phyloP scores from a whole-genome alignment of 92 coral and sea anemone species.

The Porites lobata region DNA sequence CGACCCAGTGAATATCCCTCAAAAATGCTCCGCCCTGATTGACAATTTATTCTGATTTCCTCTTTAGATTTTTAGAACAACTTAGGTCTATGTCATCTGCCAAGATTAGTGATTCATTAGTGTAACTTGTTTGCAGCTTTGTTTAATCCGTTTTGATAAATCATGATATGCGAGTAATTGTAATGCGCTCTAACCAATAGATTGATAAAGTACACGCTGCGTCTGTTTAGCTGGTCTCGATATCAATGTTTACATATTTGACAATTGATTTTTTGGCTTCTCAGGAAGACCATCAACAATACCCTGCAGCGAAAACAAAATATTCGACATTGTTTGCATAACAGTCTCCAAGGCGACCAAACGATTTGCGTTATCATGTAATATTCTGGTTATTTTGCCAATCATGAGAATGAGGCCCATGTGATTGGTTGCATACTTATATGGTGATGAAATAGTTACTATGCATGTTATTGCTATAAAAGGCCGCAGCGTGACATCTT shows the following conservation, averaged over 20 bases:
- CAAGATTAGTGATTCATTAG: not conserved
- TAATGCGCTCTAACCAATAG: not conserved
- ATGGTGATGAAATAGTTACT: not conserved
- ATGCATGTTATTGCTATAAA: constrained; percentile 1
- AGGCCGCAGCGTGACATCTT: not conserved
- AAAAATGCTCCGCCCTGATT: not conserved
- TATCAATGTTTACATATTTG: not conserved
- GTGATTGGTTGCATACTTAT: not conserved
- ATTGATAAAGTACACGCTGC: not conserved
- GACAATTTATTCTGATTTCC: not conserved
- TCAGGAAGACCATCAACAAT: not conserved
- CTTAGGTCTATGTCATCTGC: constrained; percentile 2
- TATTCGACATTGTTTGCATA: not conserved
- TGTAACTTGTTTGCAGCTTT: too few species aligned
- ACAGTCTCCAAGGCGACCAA: not conserved
- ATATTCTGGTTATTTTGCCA: constrained; percentile 31
- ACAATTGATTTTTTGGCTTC: not conserved
- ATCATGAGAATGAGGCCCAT: constrained; percentile 10
- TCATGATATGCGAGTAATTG: not conserved
- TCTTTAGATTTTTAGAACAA: not conserved
- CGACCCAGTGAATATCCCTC: constrained; percentile 4
- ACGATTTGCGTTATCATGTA: not conserved
- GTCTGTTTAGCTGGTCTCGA: not conserved
- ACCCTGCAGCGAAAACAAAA: not conserved
- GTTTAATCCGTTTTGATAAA: not conserved